Conservation (phyloP, 1,140 invertebrate species). For the Periplaneta americana region DNA sequence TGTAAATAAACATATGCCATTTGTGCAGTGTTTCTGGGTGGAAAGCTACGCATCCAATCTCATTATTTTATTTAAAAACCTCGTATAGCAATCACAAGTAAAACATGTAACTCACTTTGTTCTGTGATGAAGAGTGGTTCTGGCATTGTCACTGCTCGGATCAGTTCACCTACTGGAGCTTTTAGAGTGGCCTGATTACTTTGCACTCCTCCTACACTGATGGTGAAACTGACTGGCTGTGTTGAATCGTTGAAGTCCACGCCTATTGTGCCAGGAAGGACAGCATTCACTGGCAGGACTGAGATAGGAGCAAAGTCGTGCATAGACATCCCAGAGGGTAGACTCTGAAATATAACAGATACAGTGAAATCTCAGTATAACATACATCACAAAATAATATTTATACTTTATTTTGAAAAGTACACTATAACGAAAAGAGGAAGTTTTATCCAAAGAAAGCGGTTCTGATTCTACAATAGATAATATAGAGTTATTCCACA, state of each 20-base stretch:
- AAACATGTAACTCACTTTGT: conserved; percentile 48
- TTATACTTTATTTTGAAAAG: not conserved
- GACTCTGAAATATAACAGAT: conserved; percentile 42
- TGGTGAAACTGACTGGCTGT: conserved; percentile 76
- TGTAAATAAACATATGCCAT: conserved; percentile 27
- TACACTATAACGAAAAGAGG: too few species aligned
- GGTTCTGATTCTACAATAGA: too few species aligned
- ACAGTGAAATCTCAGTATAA: not conserved
- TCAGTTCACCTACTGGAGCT: conserved; percentile 82
- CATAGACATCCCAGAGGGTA: conserved; percentile 66
- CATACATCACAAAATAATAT: not conserved
- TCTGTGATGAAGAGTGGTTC: conserved; percentile 68
- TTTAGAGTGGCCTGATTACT: conserved; percentile 62
- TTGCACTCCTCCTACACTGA: conserved; percentile 51
- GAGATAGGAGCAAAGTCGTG: conserved; percentile 76
- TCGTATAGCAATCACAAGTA: not conserved
- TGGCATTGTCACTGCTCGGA: conserved; percentile 75
- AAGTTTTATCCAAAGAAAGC: too few species aligned
- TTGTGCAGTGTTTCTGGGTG: too few species aligned
- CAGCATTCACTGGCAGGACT: conserved; percentile 47
- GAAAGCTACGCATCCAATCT: not conserved
- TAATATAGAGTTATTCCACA: too few species aligned
- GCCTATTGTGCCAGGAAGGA: conserved; percentile 64
- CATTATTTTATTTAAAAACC: not conserved
- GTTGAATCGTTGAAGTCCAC: conserved; percentile 94